Conservation (phyloP, 2,888 invertebrate genomes). For the Smittia sp. region DNA sequence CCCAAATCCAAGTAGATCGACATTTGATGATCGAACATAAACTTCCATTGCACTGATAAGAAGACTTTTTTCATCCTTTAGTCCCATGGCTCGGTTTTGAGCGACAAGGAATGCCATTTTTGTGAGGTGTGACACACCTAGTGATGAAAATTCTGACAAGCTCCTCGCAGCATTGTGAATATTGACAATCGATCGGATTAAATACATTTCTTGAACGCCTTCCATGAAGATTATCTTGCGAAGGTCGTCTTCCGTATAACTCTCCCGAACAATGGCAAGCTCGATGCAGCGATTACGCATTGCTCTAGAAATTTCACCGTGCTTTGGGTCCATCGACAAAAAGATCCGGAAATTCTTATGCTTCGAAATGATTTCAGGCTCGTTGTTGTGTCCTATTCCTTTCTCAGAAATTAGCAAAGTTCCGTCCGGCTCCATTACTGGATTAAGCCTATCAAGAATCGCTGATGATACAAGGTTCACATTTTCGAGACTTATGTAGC, state of each 20-base stretch:
- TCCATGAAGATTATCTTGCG: slow-evolving; percentile 56
- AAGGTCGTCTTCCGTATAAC: slow-evolving; percentile 53
- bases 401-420: slow-evolving; percentile 86
- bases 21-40: slow-evolving; percentile 51
- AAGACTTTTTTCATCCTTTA: slow-evolving; percentile 48
- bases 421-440: slow-evolving; percentile 90
- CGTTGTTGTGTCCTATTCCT: slow-evolving; percentile 71
- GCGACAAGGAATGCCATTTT: slow-evolving; percentile 50
- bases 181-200: slow-evolving; percentile 54
- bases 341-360: slow-evolving; percentile 91
- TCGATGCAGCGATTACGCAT: slow-evolving; percentile 99
- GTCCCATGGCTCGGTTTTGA: slow-evolving; percentile 50
- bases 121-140: slow-evolving; percentile 50
- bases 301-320: slow-evolving; percentile 95
- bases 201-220: slow-evolving; percentile 53
- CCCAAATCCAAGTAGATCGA: slow-evolving; percentile 51
- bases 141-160: slow-evolving; percentile 50
- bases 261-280: slow-evolving; percentile 58
- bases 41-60: slow-evolving; percentile 52
- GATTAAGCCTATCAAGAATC: slow-evolving; percentile 93
- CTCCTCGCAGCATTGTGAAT: slow-evolving; percentile 53
- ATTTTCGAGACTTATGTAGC: slow-evolving; percentile 85
- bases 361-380: slow-evolving; percentile 71
- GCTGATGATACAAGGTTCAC: slow-evolving; percentile 96
- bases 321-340: slow-evolving; percentile 89